Evolutionary conservation across 2,797 vertebrate species (phyloP).

Genomic region (Phrynocephalus guinanensis): DNA sequence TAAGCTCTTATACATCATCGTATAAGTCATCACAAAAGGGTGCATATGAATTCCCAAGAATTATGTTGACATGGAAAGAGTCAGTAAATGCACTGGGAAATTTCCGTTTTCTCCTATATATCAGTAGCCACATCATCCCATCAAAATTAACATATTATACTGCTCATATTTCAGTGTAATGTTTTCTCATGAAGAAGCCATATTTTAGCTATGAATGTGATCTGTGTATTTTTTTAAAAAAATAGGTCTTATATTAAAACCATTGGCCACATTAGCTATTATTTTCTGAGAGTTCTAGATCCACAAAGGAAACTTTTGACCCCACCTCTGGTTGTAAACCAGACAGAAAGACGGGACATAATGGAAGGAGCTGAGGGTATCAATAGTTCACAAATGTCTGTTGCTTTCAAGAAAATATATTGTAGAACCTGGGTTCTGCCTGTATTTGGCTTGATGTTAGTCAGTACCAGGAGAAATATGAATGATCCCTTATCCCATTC

Average conservation of each 20-base stretch:
- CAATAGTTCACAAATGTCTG: slow-evolving; percentile 1
- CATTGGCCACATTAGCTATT: no score
- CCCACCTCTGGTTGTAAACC: not conserved
- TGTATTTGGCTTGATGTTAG: not conserved
- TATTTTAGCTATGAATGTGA: slow-evolving; percentile 86
- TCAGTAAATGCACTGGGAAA: slow-evolving; percentile 81
- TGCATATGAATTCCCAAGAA: slow-evolving; percentile 80
- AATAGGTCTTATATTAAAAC: slow-evolving; percentile 62
- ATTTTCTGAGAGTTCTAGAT: no score
- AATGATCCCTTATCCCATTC: not conserved
- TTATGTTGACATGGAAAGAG: slow-evolving; percentile 84
- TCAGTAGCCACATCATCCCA: slow-evolving; percentile 75
- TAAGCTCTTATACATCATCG: slow-evolving; percentile 86
- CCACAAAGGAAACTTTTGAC: not conserved
- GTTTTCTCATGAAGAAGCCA: slow-evolving; percentile 82
- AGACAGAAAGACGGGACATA: not conserved
- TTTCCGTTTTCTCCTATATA: slow-evolving; percentile 83
- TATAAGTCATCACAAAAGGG: slow-evolving; percentile 84
- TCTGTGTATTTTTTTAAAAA: slow-evolving; percentile 59
- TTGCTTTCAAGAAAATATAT: slow-evolving; percentile 37
- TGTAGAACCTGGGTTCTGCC: not conserved
- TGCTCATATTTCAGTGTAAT: slow-evolving; percentile 86
- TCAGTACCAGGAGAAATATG: not conserved
- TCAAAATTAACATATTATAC: slow-evolving; percentile 86
- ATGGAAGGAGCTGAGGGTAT: not conserved